Conservation (phyloP, 2,888 invertebrate genomes). For the Latheticus oryzae region DNA sequence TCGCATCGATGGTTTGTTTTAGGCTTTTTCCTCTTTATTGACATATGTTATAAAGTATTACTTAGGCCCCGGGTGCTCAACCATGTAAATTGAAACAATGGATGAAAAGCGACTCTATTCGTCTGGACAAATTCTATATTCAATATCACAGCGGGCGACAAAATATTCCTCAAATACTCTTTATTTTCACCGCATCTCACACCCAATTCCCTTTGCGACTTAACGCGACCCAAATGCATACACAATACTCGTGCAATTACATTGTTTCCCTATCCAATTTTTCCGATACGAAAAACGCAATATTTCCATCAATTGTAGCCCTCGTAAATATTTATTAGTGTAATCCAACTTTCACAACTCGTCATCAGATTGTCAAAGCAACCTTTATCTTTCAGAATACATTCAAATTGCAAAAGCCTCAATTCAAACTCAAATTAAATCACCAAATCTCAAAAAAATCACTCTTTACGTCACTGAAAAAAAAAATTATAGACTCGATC, state of each 20-base stretch:
- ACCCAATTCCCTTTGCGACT: slow-evolving; percentile 30
- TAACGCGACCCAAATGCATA: slow-evolving; percentile 33
- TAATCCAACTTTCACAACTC: slow-evolving; percentile 17
- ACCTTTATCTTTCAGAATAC: not conserved
- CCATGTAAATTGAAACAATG: slow-evolving; percentile 46
- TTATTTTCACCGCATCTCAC: slow-evolving; percentile 37
- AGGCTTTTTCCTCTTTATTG: slow-evolving; percentile 42
- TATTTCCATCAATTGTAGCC: slow-evolving; percentile 23
- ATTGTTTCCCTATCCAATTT: slow-evolving; percentile 21
- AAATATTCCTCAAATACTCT: slow-evolving; percentile 35
- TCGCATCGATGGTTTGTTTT: slow-evolving; percentile 41
- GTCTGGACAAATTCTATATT: slow-evolving; percentile 44
- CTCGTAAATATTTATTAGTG: slow-evolving; percentile 30
- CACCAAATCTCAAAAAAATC: not conserved
- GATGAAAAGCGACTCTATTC: slow-evolving; percentile 40
- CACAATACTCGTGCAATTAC: slow-evolving; percentile 33
- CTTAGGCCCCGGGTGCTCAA: slow-evolving; percentile 41
- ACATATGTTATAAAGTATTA: slow-evolving; percentile 45
- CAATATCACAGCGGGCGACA: slow-evolving; percentile 42
- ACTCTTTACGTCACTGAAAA: slow-evolving; percentile 10
- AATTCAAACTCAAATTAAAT: not conserved
- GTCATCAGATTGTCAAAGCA: slow-evolving; percentile 18
- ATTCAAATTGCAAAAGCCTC: not conserved
- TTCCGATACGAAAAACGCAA: slow-evolving; percentile 31
- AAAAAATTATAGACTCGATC: slow-evolving; percentile 28